These are phyloP conservation scores for Physella acuta DNA, from an alignment of 1,140 invertebrate species.

Conservation along the genomic window DNA sequence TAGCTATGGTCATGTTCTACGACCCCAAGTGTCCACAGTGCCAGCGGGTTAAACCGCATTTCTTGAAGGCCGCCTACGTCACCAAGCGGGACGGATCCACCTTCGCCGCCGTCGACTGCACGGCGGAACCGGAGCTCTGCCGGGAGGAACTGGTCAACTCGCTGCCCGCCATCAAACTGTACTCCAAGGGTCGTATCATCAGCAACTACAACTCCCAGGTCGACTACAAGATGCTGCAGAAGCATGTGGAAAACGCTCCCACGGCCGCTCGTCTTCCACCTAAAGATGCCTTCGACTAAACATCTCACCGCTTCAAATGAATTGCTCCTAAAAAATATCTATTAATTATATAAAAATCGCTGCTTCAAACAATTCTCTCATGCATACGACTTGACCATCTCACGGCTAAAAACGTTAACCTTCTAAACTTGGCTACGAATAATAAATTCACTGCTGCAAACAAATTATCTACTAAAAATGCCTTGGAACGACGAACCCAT, in stretches of 20 bases:
- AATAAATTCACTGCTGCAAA: too few relatives aligned
- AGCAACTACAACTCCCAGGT: background rate
- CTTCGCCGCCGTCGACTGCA: conserved; percentile 18
- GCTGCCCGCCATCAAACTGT: conserved; percentile 13
- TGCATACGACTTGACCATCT: too few relatives aligned
- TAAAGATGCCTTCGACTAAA: background rate
- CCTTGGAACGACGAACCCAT: too few relatives aligned
- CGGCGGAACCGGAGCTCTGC: conserved; percentile 1
- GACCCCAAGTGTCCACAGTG: conserved; percentile 13
- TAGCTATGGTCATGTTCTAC: conserved; percentile 20
- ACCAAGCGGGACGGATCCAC: conserved; percentile 1
- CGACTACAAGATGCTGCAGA: background rate
- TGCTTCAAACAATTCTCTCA: background rate
- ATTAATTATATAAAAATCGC: background rate
- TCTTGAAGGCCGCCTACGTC: conserved; percentile 6
- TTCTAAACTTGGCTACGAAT: too few relatives aligned
- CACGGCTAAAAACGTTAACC: too few relatives aligned
- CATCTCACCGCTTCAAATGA: background rate
- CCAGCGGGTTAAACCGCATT: conserved; percentile 13
- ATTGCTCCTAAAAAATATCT: background rate
- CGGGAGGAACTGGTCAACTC: background rate
- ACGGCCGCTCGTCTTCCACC: background rate
- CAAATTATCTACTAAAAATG: too few relatives aligned
- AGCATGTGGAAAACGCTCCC: conserved; percentile 4
- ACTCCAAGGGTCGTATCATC: background rate